Base-by-base conservation (phyloP, 2,888 invertebrate genomes). In the Conomelus anceps region DNA sequence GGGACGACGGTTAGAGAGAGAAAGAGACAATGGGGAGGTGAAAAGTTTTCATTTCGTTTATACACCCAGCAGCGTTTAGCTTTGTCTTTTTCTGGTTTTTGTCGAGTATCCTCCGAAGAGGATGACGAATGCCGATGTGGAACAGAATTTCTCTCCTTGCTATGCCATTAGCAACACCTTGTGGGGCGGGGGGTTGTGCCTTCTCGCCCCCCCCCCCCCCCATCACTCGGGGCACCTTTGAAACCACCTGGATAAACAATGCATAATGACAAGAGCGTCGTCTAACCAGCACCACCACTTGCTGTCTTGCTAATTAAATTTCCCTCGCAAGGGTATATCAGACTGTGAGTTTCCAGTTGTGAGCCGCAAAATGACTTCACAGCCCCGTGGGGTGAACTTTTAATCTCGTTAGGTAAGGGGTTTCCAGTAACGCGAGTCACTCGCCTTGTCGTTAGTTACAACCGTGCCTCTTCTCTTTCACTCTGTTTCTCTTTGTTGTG, bases 221-320 rank as follows among this genome's bases (percentile, higher is more conserved):
- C n/a, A n/a, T n/a, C n/a, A n/a, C n/a, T n/a, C n/a, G n/a, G n/a
- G n/a, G 26, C 11, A 26, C 26, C 26, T n/a, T 63, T n/a, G 63
- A n/a, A 63, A 63, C 63, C 63, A 63, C 63, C 63, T 63, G 20
- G 63, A 63, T 63, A 63, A 63, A 63, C 63, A 63, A 63, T 63
- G 63, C 63, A 63, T 63, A 63, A 63, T 63, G 63, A 63, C 63
- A 63, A 63, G 13, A 34, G n/a, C 34, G 13, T 3, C 34, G 34
- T 17, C 26, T 17, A 17, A 13, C n/a, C 7, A 13, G n/a, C 63
- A 7, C 63, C 63, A 7, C 63, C 63, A 63, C 63, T 63, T 63
- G 63, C 63, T 63, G 63, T 63, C 63, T 86, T 86, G 29, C 86
- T 86, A 86, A 86, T 86, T 86, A 86, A 86, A 86, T 86, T 86